Conservation (phyloP, 92 coral and sea anemone genomes). For the Epizoanthus scotinus region DNA sequence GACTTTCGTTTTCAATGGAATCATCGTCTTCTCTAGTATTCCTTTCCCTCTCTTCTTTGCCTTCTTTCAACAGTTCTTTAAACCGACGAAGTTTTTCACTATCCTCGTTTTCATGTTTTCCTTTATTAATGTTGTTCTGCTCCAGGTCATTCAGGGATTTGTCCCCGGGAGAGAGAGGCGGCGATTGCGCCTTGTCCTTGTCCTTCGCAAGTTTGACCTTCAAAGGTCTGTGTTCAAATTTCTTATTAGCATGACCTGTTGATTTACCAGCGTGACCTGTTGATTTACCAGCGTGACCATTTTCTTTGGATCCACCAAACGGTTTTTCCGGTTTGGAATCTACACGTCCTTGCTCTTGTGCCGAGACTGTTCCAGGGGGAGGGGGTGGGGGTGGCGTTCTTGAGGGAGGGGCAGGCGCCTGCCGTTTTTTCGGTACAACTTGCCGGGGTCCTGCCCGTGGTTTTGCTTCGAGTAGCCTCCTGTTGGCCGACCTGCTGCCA, state of each 20-base stretch:
- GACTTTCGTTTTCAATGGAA: background rate
- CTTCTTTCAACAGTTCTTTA: constrained; percentile 60
- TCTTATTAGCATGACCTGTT: constrained; percentile 47
- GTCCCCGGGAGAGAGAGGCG: constrained; percentile 26
- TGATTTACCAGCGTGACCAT: constrained; percentile 34
- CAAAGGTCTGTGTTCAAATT: constrained; percentile 67
- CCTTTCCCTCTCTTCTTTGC: constrained; percentile 27
- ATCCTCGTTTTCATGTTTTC: constrained; percentile 63
- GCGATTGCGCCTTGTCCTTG: constrained; percentile 38
- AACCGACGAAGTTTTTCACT: constrained; percentile 79
- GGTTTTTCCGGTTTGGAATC: background rate
- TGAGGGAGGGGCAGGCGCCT: constrained; percentile 37
- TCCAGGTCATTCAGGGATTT: constrained; percentile 41
- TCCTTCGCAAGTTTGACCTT: constrained; percentile 74
- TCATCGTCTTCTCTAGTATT: constrained; percentile 26
- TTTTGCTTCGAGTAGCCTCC: constrained; percentile 32
- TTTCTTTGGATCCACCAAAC: background rate
- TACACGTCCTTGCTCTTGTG: background rate
- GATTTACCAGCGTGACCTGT: constrained; percentile 37
- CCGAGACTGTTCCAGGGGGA: background rate
- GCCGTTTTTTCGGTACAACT: constrained; percentile 30
- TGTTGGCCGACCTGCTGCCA: constrained; percentile 24
- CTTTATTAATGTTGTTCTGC: constrained; percentile 26
- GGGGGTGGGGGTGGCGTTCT: constrained; percentile 42
- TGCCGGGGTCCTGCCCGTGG: constrained; percentile 34